Base-by-base conservation (phyloP, 1,140 invertebrate species). In the Dufourea novaeangliae region DNA sequence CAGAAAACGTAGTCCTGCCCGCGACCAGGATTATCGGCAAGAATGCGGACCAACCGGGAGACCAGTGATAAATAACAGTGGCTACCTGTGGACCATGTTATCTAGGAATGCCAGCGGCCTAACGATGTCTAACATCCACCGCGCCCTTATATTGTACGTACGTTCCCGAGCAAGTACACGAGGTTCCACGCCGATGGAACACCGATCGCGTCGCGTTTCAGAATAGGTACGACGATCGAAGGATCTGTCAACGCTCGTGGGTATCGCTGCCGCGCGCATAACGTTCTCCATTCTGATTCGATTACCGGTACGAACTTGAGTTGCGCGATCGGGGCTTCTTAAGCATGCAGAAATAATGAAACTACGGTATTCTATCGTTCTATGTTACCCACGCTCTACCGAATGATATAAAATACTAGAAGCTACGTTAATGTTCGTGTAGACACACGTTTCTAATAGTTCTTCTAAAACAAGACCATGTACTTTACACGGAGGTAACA, bases 41-140 rank as follows among this genome's bases (percentile, higher is more conserved):
- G 85, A 86, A 86, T 86, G 85, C 69, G 68, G 85, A 86, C 82
- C 69, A 66, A 77, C 68, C 66, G 59, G 74, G 46, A 74, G 54
- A 78, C 75, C 67, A 72, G 57, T 54, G 52, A 74, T 86, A 86
- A 86, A 86, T 84, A 86, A 84, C 64, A 25, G 29, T 37, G 25
- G 68, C 79, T 82, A 86, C 84, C 84, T 86, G 69, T 71, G 54
- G 54, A 66, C 68, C 56, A n/a, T 7, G 57, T 81, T 85, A 86
- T 86, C 83, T 82, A 80, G 83, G 80, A 86, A 86, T 85, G 83
- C 79, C 71, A 68, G 67, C 77, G 12, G 54, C 7, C 34, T 39
- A 22, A 74, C 76, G 57, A 59, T 57, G 66, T 66, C n/a, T 25
- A 25, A 37, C 50, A 63, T n/a, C 20, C 25, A 41, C 56, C 56